Base-by-base conservation (phyloP, 1,140 invertebrate species). In the Cylas formicarius region DNA sequence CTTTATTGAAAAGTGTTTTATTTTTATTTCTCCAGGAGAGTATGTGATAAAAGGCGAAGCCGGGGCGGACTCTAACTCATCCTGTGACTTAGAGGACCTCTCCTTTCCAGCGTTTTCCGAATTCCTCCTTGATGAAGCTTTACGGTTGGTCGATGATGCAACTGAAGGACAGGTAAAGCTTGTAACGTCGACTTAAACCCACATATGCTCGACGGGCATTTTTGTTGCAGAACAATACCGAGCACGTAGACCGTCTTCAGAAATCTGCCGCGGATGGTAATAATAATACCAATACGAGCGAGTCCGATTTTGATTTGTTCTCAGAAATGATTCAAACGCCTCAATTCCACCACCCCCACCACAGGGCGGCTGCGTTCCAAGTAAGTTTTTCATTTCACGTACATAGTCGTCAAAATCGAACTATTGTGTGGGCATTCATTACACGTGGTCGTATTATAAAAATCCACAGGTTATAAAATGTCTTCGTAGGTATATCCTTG, bases 41-140 rank as follows among this genome's bases (percentile, higher is more conserved):
- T 79, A 74, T 70, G 70, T 79, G 41, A 66, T 77, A 49, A 74
- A 76, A 44, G 68, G 67, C 18, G 72, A 74, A 19, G 39, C 49
- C 26, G 52, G 44, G 29, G 52, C 50, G 22, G 52, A 55, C 49
- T 48, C 45, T 39, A 52, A 44, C 31, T 48, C 61, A 39, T 52
- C 55, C 31, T 60, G 55, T 49, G 59, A 60, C 44, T 41, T 65
- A 52, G 68, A 66, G 40, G 67, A 74, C 51, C 68, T 72, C 13
- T 62, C 58, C 52, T 55, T 64, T 32, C 62, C 61, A 38, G 70
- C 41, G 62, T n/a, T n/a, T n/a, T 71, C 61, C 71, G 78, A 78
- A 61, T 79, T 81, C 60, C 75, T 81, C 52, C 72, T 85, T 24
- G 81, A 84, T 55, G 81, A 83, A 58, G 81, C 81, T 21, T 70